Evolutionary conservation across 2,113 vertebrate species (phyloP).

Genomic region (Tachuris rubrigastra): DNA sequence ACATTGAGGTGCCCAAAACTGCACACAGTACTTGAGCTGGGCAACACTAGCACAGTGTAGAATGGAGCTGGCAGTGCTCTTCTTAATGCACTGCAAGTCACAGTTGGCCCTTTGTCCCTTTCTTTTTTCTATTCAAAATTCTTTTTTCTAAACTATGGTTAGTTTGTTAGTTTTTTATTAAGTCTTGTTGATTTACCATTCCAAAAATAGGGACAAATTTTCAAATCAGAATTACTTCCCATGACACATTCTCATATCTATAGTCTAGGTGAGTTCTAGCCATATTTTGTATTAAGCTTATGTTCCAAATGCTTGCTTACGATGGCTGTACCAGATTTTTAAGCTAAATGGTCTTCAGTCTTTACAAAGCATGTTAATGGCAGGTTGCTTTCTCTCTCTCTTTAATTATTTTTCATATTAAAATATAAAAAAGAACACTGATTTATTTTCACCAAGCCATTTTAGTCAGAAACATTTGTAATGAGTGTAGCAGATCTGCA

Average conservation of each 20-base stretch:
- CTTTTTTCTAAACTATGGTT: fast-evolving
- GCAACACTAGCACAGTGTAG: background rate
- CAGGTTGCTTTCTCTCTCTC: background rate
- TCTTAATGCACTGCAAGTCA: background rate
- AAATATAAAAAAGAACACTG: background rate
- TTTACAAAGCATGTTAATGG: background rate
- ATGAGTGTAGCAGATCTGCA: background rate
- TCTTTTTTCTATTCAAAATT: background rate
- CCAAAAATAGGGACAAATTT: background rate
- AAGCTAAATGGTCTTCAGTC: background rate
- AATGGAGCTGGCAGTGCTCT: background rate
- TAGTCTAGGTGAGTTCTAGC: background rate
- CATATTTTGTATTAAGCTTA: background rate
- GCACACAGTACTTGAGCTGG: background rate
- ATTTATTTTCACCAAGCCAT: background rate
- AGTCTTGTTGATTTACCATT: background rate
- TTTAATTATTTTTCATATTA: background rate
- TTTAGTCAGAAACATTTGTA: background rate
- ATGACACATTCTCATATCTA: background rate
- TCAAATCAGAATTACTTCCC: background rate
- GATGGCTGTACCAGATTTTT: background rate
- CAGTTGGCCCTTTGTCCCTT: background rate
- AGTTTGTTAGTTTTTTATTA: background rate
- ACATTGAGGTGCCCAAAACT: background rate
- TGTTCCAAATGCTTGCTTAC: background rate